phyloP scores from a whole-genome alignment of 2,888 invertebrate species.

The Eupithecia pulchellata region DNA sequence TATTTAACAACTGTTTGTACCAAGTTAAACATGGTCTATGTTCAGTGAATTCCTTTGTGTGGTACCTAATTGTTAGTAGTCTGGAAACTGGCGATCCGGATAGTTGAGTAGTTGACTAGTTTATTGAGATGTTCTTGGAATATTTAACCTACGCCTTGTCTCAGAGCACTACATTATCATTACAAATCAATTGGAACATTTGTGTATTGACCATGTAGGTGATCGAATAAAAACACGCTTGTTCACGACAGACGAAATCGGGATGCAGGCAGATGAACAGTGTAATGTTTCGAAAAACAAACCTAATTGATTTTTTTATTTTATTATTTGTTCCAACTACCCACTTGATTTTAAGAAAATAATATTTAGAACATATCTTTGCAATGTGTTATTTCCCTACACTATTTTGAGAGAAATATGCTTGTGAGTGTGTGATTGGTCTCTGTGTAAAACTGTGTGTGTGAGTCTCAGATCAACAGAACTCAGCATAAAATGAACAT shows the following conservation, averaged over 20 bases:
- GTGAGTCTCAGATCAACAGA: not conserved
- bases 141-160: not conserved
- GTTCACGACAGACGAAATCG: too few species aligned
- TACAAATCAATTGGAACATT: not conserved
- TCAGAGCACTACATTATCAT: not conserved
- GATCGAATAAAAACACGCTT: too few species aligned
- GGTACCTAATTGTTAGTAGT: slow-evolving; percentile 37
- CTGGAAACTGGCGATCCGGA: slow-evolving; percentile 52
- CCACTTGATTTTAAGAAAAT: too few species aligned
- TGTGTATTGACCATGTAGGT: not conserved
- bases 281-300: too few species aligned
- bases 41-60: slow-evolving; percentile 38
- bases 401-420: not conserved
- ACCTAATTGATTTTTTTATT: too few species aligned
- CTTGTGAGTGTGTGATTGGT: not conserved
- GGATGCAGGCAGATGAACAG: too few species aligned
- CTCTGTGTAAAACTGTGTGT: not conserved
- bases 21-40: slow-evolving; percentile 25
- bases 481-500: not conserved
- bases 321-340: too few species aligned
- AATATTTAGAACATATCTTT: not conserved
- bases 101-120: too few species aligned
- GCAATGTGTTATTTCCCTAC: not conserved
- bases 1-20: not conserved
- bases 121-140: not conserved